These are phyloP conservation scores for Lytechinus pictus DNA, from an alignment of 35 echinoderm and acorn worm species.

Conservation along the genomic window DNA sequence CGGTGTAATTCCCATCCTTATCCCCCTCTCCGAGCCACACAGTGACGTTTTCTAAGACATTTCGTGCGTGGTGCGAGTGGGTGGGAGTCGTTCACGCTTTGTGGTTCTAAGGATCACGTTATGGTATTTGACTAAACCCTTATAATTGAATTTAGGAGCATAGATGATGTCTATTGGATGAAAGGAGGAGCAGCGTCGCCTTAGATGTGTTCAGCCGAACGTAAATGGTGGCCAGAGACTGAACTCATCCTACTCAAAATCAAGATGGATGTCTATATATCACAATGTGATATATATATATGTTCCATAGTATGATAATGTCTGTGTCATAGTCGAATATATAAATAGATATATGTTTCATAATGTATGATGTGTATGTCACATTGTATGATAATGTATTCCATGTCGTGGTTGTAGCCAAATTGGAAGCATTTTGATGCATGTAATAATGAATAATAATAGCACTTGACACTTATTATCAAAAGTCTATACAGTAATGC, in stretches of 20 bases:
- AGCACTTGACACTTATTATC: too few relatives aligned
- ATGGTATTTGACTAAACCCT: slow-evolving; percentile 49
- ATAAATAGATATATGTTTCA: too few relatives aligned
- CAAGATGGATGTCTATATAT: background rate
- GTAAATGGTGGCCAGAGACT: background rate
- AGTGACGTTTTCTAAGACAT: background rate
- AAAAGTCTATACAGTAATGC: too few relatives aligned
- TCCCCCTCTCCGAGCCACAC: background rate
- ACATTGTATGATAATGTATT: too few relatives aligned
- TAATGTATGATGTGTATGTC: too few relatives aligned
- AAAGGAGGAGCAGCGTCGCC: background rate
- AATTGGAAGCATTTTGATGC: too few relatives aligned
- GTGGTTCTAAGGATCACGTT: slow-evolving; percentile 25
- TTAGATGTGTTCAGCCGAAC: background rate
- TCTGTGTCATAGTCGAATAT: too few relatives aligned
- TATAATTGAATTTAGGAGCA: slow-evolving; percentile 32
- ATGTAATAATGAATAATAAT: too few relatives aligned
- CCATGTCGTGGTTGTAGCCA: too few relatives aligned
- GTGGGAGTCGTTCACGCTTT: background rate
- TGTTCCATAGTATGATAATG: too few relatives aligned
- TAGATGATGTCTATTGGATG: slow-evolving; percentile 40
- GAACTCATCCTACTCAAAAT: background rate
- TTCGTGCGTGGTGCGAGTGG: background rate
- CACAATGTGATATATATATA: background rate
- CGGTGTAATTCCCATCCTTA: background rate